Conservation (phyloP, 1,140 invertebrate species). For the Pogonomyrmex barbatus region DNA sequence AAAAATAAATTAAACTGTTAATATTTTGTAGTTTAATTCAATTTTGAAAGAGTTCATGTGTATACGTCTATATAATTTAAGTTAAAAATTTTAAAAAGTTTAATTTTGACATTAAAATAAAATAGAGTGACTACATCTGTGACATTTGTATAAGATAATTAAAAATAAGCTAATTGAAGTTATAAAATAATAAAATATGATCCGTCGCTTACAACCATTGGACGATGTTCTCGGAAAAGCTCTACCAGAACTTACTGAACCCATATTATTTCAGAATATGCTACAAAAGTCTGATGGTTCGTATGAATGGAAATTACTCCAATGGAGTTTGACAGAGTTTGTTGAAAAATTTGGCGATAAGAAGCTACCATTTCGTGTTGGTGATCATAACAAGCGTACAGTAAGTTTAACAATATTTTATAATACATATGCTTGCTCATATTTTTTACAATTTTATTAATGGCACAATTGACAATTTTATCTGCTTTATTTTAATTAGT, state of each 20-base stretch:
- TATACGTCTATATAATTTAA: neutral
- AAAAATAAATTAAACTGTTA: no score
- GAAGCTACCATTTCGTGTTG: slow-evolving; percentile 85
- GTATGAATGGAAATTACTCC: slow-evolving; percentile 81
- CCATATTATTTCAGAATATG: slow-evolving; percentile 81
- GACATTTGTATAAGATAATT: neutral
- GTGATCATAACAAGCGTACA: slow-evolving; percentile 80
- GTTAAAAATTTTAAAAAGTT: neutral
- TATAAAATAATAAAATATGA: slow-evolving; percentile 21
- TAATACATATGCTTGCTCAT: neutral
- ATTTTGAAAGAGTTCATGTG: neutral
- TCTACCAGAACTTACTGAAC: slow-evolving; percentile 77
- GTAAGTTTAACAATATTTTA: slow-evolving; percentile 74
- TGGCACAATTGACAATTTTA: neutral
- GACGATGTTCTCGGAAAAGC: slow-evolving; percentile 69
- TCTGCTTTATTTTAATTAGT: neutral
- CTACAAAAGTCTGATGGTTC: slow-evolving; percentile 74
- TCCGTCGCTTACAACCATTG: neutral
- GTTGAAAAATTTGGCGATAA: slow-evolving; percentile 80
- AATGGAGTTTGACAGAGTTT: slow-evolving; percentile 85
- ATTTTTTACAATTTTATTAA: neutral
- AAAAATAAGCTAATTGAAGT: neutral
- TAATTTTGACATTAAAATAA: neutral
- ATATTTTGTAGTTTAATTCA: no score
- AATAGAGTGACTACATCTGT: neutral